phyloP scores from a whole-genome alignment of 2,888 invertebrate genomes.

The Phortica magna region DNA sequence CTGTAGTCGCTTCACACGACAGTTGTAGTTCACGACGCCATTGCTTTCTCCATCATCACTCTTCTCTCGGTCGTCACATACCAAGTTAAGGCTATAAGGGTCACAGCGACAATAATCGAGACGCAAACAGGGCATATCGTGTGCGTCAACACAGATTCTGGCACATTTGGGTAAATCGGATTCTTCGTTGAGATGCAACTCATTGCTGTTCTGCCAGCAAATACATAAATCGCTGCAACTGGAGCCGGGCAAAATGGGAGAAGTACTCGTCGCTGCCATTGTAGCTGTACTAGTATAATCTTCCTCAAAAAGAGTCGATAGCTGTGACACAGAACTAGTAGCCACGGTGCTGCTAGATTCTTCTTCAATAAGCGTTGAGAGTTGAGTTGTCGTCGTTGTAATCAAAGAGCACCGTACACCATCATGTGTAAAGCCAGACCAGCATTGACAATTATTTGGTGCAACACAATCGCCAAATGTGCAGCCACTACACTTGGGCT shows the following conservation, averaged over 20 bases:
- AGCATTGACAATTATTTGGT: constrained; percentile 69
- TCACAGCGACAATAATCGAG: constrained; percentile 55
- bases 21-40: constrained; percentile 32
- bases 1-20: constrained; percentile 36
- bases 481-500: constrained; percentile 56
- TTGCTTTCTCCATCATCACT: constrained; percentile 1
- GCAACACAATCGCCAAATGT: constrained; percentile 71
- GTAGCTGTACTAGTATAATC: not conserved
- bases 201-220: constrained; percentile 55
- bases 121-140: constrained; percentile 60
- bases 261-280: not conserved
- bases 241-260: constrained; percentile 7
- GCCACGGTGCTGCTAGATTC: not conserved
- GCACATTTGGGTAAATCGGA: constrained; percentile 47
- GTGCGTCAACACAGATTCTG: constrained; percentile 54
- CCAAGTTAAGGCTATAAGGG: constrained; percentile 35
- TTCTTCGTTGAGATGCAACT: constrained; percentile 18
- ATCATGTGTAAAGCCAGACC: constrained; percentile 43
- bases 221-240: constrained; percentile 51
- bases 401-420: not conserved
- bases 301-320: not conserved
- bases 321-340: not conserved
- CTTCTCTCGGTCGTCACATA: constrained; percentile 40
- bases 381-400: constrained; percentile 6
- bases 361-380: not conserved